Evolutionary conservation across 2,888 invertebrate species (phyloP), one percentile per base, ranked within the genome.

Genomic region (Coelopa pilipes): DNA sequence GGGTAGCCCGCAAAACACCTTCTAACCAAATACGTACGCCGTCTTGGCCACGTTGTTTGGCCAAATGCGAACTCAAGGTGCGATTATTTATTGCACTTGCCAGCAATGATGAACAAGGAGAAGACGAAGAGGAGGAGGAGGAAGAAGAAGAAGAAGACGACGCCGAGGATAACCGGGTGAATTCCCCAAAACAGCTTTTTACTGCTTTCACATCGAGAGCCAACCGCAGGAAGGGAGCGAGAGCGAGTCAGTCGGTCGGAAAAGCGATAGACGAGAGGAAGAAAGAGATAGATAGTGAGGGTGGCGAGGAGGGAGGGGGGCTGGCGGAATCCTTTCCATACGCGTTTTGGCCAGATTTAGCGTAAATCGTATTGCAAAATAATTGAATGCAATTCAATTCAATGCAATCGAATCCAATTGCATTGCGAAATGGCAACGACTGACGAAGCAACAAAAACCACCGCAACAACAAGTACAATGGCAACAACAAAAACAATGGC

Each of bases 341-440:
- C 24, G 45, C 34, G 50, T 50, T 62, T 17, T 45, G 45, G 74
- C 77, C 76, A 74, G 78, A 78, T 79, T 76, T 75, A 78, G 80
- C 73, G 72, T 76, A 79, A 80, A 80, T 78, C 78, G 79, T 79
- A 80, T 80, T 79, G 78, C 76, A 78, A 79, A 78, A 80, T 79
- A 80, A 80, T 76, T 75, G 80, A 80, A 78, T 72, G 63, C 63
- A 71, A 71, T 65, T 71, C 53, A 71, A 71, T 65, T 65, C 46
- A 71, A 71, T 63, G 60, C 71, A 71, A 71, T 76, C 75, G 80
- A 78, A 79, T 78, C 77, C 71, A 71, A 71, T 76, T 76, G 80
- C 78, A 79, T 78, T 77, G 78, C 76, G 79, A 80, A 80, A 78
- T 78, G 78, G 78, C 76, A 76, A 75, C 74, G 73, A 75, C 72